These are phyloP conservation scores for Meriones psammophilus DNA, from an alignment of 2,797 vertebrate genomes.

Conservation along the genomic window DNA sequence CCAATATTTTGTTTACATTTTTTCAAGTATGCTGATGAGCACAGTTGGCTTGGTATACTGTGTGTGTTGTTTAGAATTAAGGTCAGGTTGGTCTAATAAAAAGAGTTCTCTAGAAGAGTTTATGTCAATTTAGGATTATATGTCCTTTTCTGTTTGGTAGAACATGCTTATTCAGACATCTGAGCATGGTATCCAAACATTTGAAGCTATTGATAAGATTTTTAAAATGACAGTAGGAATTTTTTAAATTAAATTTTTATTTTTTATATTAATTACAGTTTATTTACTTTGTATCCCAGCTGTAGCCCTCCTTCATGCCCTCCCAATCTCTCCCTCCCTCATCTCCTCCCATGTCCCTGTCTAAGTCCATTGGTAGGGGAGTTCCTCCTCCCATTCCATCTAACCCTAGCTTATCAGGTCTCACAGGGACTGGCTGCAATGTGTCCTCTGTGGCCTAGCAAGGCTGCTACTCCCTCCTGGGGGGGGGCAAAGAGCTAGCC, in stretches of 20 bases:
- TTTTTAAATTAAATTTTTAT: not conserved
- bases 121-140: conserved; percentile 64
- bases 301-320: too few species aligned
- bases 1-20: conserved; percentile 63
- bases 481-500: too few species aligned
- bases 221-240: not conserved
- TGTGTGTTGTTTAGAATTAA: conserved; percentile 70
- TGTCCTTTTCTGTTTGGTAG: conserved; percentile 67
- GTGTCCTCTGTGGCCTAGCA: too few species aligned
- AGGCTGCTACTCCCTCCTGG: too few species aligned
- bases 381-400: too few species aligned
- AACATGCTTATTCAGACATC: conserved; percentile 24
- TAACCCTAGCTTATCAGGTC: too few species aligned
- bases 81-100: conserved; percentile 69
- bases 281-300: not conserved
- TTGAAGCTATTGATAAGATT: conserved; percentile 44
- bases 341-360: too few species aligned
- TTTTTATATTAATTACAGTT: too few species aligned
- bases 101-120: conserved; percentile 55
- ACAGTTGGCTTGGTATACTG: conserved; percentile 2
- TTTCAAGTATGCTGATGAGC: conserved; percentile 3
- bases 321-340: too few species aligned
- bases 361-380: too few species aligned
- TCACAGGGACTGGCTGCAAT: too few species aligned
- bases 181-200: not conserved